A percentile compares a stretch with the other conserved stretches of the same genome.
Evolutionary conservation across 2,113 vertebrate species (phyloP).

Genomic region (Aspiorhynchus laticeps): DNA sequence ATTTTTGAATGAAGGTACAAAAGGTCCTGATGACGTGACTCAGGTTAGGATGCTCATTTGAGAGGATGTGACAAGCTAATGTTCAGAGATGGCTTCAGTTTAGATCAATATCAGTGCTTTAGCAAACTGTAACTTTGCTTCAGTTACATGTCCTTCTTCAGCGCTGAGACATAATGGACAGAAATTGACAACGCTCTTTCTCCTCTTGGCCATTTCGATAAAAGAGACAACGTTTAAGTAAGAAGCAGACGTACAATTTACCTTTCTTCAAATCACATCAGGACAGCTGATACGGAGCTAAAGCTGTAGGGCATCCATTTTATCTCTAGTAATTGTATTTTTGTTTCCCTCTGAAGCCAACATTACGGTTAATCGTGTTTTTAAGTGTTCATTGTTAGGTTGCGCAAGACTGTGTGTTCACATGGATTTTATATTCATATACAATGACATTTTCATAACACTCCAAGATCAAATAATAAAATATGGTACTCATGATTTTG

Average conservation of each 20-base stretch:
- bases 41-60: not conserved
- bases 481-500: not conserved
- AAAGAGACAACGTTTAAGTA: not conserved
- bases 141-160: not conserved
- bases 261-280: conserved; percentile 23
- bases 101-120: conserved; percentile 10
- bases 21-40: not conserved
- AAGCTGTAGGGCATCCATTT: not conserved
- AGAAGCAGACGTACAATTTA: conserved; percentile 24
- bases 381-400: not conserved
- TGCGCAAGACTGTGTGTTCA: not conserved
- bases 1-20: not conserved
- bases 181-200: not conserved
- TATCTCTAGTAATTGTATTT: conserved; percentile 51
- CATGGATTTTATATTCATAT: not conserved
- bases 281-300: conserved; percentile 35
- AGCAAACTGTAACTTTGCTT: not conserved
- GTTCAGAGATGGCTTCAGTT: not conserved
- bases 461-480: not conserved
- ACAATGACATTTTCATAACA: not conserved
- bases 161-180: not conserved
- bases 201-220: not conserved
- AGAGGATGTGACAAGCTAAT: not conserved
- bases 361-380: not conserved
- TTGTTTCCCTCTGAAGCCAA: conserved; percentile 29